Base-by-base conservation (phyloP, 2,888 invertebrate genomes). In the Agrilus biguttatus region DNA sequence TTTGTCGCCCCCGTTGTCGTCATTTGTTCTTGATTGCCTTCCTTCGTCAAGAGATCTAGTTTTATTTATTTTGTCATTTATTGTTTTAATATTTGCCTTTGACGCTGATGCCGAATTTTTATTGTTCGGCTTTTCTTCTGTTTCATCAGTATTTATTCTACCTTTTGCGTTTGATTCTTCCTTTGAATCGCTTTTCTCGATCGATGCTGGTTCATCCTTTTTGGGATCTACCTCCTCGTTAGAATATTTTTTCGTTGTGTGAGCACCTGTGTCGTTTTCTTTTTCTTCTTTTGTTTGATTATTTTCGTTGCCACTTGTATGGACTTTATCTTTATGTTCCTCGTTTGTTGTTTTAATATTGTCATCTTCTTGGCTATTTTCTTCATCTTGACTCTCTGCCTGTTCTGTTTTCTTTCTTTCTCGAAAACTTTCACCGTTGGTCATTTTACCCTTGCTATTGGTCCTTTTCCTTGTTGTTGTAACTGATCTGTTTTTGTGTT, bases 1-100 rank as follows among this genome's bases (percentile, higher is more conserved):
- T 28, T 28, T 28, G 10, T 28, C 28, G 2, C 8, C 10, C 2
- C 28, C 10, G 1, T 28, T 10, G 10, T 28, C 28, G 8, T 23
- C 8, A 6, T 6, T 6, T 23, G 3, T 23, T 23, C 23, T 6
- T 6, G 21, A 21, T 21, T 21, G 3, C 21, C 21, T 21, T 5
- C 21, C 21, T 28, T 28, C 28, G 4, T 28, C 28, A 10, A 28
- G 5, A 10, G 28, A 28, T 28, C 10, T 28, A 2, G 28, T 3
- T 28, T 28, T 44, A 34, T 23, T 7, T 43, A 38, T 21, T 37
- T n/a, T 28, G n/a, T 35, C 36, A 13, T 41, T 39, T 38, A 12
- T 34, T 13, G 36, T 47, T 42, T 14, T 50, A 49, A 38, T 52
- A 50, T 54, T 51, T 33, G 49, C 48, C 37, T 47, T 37, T 14